Percentiles rank a stretch among this genome's conserved stretches.
phyloP scores from a whole-genome alignment of 2,888 invertebrate genomes.

The Calliopum simillimum region DNA sequence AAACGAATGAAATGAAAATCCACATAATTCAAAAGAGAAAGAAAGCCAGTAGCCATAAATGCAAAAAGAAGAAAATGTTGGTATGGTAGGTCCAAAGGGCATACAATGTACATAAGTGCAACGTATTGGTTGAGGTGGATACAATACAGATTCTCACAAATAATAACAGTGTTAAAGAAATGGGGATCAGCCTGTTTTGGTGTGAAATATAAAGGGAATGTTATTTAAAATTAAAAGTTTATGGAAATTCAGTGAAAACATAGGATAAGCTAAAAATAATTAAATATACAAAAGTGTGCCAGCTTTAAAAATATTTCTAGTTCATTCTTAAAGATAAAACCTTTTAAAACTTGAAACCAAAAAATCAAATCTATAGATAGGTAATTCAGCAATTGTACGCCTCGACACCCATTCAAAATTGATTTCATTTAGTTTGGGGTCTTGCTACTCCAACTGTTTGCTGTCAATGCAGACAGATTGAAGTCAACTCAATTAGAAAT shows the following conservation, averaged over 20 bases:
- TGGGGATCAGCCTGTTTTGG: too few species aligned
- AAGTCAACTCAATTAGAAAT: conserved; percentile 68
- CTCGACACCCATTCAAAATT: background rate
- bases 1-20: conserved; percentile 33
- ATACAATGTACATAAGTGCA: too few species aligned
- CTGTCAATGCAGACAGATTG: conserved; percentile 65
- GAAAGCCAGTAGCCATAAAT: background rate
- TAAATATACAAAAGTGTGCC: too few species aligned
- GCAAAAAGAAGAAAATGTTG: background rate
- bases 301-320: too few species aligned
- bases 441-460: conserved; percentile 42
- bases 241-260: too few species aligned
- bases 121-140: too few species aligned
- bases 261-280: too few species aligned
- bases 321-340: background rate
- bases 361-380: background rate
- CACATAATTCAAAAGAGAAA: conserved; percentile 31
- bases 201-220: too few species aligned
- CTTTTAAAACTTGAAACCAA: background rate
- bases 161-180: too few species aligned
- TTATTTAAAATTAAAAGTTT: too few species aligned
- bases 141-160: too few species aligned
- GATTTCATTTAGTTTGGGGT: background rate
- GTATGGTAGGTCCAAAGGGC: too few species aligned
- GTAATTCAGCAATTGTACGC: background rate